Percentiles rank a stretch among this genome's conserved stretches.
phyloP scores from a whole-genome alignment of 2,113 vertebrate species.

The Microcebus lehilahytsara region DNA sequence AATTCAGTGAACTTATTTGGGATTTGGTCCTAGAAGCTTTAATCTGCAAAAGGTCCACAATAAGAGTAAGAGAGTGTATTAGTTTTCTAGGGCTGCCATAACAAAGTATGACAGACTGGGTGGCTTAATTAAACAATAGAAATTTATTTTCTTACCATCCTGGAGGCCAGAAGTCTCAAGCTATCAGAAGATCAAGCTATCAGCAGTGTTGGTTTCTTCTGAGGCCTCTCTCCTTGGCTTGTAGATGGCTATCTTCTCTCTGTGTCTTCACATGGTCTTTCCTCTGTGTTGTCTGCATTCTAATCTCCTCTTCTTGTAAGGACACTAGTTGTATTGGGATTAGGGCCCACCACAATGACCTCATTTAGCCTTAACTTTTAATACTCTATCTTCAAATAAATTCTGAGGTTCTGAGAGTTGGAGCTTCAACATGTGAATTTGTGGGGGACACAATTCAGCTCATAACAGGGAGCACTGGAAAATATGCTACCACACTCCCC shows the following conservation, averaged over 20 bases:
- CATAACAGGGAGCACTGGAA: background rate
- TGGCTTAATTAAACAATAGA: background rate
- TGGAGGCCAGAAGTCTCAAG: background rate
- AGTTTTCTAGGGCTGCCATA: background rate
- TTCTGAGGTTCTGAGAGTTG: background rate
- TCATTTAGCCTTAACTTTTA: background rate
- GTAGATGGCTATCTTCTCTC: background rate
- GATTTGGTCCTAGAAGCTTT: background rate
- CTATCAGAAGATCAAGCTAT: background rate
- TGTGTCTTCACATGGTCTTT: background rate
- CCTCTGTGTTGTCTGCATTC: background rate
- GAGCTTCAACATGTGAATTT: background rate
- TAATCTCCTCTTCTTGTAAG: background rate
- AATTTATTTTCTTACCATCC: background rate
- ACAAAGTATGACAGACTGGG: background rate
- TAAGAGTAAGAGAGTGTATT: background rate
- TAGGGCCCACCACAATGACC: background rate
- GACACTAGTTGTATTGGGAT: background rate
- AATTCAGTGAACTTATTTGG: background rate
- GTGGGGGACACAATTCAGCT: background rate
- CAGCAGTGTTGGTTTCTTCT: background rate
- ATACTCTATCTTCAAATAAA: background rate
- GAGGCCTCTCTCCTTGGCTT: background rate
- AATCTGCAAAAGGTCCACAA: background rate
- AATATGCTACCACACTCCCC: background rate